Evolutionary conservation across 2,797 vertebrate genomes (phyloP), one percentile per base, ranked within the genome.

Genomic region (Chromobotia macracanthus): DNA sequence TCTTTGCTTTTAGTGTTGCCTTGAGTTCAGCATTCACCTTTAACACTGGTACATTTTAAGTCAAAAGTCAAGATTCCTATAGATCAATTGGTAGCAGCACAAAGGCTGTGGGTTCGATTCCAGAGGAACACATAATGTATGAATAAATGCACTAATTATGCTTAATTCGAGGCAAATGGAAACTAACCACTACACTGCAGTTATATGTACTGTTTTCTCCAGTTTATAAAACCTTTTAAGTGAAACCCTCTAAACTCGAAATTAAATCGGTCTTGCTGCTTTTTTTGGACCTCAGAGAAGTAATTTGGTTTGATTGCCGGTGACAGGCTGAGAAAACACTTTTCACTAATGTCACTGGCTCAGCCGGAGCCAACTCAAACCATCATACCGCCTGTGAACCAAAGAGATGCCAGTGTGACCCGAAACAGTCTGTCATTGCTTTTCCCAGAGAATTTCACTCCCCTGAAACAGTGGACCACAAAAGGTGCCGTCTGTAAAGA

Each of bases 221-320:
- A 82, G 46, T 80, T 25, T 80, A 85, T 83, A 87, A 72, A 72
- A 74, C 82, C 83, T 82, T 72, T 68, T 56, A 79, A 86, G 86
- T 87, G 77, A 84, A 84, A 86, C 44, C 73, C 25, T 64, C 77
- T 86, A 84, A 87, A 87, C 85, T 77, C 78, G 80, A 82, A 85
- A 71, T 72, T 83, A 84, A 89, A 90, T 86, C 84, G 84, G 68
- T 84, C 78, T 16, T 68, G 38, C 71, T 92, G 89, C 85, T 90
- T 91, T 91, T 89, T 85, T 91, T 92, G 90, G 89, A 88, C 66
- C 21, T 15, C 18, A 28, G 44, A 25, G 56, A 25, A 65, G 79
- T 84, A 78, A 89, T 85, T 88, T 86, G 66, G 80, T 86, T 74
- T 90, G 89, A 92, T 91, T 90, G 83, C 83, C 72, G 41, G 84